Percentiles rank a stretch among this genome's conserved stretches.
Conservation (phyloP, 2,888 invertebrate species). For the Hemicrepidius hirtus region DNA sequence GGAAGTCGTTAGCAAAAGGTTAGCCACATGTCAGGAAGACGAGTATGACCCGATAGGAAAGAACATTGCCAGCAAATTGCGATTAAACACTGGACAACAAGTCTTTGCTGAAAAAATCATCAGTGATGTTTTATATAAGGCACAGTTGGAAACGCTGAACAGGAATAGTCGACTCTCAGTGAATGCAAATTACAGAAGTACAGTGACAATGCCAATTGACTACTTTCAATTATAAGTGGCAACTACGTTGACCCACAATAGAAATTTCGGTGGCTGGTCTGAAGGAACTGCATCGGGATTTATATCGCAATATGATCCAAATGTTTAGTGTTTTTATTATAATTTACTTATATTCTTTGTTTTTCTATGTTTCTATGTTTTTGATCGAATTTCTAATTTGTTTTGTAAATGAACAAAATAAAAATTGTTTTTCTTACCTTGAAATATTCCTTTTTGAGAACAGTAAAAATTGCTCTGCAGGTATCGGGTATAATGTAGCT, state of each 20-base stretch:
- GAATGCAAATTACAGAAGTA: background rate
- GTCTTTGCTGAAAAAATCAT: background rate
- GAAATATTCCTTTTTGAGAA: background rate
- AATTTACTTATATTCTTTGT: background rate
- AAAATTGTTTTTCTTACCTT: too few species aligned
- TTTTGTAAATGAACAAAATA: background rate
- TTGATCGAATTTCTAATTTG: background rate
- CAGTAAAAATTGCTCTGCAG: background rate
- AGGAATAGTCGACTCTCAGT: background rate
- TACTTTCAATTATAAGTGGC: constrained; percentile 1
- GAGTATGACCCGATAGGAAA: too few species aligned
- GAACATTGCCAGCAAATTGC: background rate
- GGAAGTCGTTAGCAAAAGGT: too few species aligned
- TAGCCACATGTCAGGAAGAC: too few species aligned
- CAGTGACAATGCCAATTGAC: background rate
- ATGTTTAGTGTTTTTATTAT: background rate
- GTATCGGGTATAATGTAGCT: background rate
- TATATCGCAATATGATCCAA: background rate
- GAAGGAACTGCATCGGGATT: background rate
- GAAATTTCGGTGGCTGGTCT: background rate
- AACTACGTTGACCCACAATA: background rate
- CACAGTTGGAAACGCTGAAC: constrained; percentile 2
- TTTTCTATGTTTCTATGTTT: background rate
- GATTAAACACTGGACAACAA: background rate
- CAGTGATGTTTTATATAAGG: background rate